Conservation (phyloP, 2,113 vertebrate species). For the Rhipidura dahli region DNA sequence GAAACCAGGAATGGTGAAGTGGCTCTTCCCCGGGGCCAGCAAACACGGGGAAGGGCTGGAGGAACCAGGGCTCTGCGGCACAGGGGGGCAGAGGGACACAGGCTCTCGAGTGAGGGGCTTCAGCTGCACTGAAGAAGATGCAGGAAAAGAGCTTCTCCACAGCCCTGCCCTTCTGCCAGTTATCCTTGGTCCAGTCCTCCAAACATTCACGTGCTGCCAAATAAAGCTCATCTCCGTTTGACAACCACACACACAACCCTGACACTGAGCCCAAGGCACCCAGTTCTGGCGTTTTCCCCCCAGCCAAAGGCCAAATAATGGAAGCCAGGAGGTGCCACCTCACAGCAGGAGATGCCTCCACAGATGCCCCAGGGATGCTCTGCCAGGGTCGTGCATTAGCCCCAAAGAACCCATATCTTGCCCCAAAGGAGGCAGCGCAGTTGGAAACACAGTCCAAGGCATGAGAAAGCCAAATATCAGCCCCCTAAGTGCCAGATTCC, state of each 20-base stretch:
- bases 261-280: not conserved
- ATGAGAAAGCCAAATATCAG: not conserved
- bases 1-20: not conserved
- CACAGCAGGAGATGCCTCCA: not conserved
- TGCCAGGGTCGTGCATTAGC: not conserved
- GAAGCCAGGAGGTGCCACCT: not conserved
- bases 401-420: not conserved
- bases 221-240: not conserved
- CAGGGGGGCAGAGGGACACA: not conserved
- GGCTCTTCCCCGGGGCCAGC: not conserved
- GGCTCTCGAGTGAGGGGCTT: not conserved
- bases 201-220: not conserved
- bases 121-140: not conserved
- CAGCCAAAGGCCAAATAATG: not conserved
- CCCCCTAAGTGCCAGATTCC: not conserved
- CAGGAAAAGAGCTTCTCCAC: not conserved
- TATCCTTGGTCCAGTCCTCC: not conserved
- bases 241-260: not conserved
- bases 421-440: not conserved
- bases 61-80: not conserved
- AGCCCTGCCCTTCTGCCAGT: not conserved
- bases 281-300: not conserved
- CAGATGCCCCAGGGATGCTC: not conserved
- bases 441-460: accelerated
- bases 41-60: not conserved